Evolutionary conservation across 2,113 vertebrate genomes (phyloP).

Genomic region (Oryzias melastigma): DNA sequence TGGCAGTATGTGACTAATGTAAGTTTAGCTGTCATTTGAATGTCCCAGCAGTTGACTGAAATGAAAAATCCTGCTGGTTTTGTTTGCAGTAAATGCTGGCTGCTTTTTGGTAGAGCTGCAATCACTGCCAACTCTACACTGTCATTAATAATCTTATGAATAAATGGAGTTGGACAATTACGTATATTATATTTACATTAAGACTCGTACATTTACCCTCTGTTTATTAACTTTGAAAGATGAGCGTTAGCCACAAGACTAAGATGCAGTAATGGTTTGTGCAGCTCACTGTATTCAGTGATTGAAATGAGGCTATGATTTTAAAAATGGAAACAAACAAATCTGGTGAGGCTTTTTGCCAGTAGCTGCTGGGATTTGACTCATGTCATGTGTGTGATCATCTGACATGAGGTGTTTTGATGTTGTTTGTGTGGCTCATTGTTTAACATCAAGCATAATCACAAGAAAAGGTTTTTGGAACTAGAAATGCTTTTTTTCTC

Average conservation of each 20-base stretch:
- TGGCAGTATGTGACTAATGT: no score
- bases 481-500: conserved; percentile 34
- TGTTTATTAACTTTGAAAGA: conserved; percentile 48
- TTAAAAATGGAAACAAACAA: conserved; percentile 28
- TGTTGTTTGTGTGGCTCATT: conserved; percentile 40
- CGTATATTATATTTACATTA: conserved; percentile 32
- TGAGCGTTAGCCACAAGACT: conserved; percentile 21
- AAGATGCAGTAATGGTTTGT: conserved; percentile 5
- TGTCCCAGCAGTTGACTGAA: no score
- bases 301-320: conserved; percentile 34
- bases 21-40: no score
- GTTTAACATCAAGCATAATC: conserved; percentile 53
- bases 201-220: not conserved
- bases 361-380: conserved; percentile 21
- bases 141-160: conserved; percentile 1
- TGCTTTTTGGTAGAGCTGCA: no score
- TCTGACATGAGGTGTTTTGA: conserved; percentile 31
- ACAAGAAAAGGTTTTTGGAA: conserved; percentile 56
- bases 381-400: conserved; percentile 22
- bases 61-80: no score
- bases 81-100: no score
- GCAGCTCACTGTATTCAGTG: conserved; percentile 15
- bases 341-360: conserved; percentile 19
- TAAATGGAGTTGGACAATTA: conserved; percentile 41
- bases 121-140: no score